These are phyloP conservation scores for Sinelater perroti DNA, from an alignment of 2,888 invertebrate genomes.

Conservation along the genomic window DNA sequence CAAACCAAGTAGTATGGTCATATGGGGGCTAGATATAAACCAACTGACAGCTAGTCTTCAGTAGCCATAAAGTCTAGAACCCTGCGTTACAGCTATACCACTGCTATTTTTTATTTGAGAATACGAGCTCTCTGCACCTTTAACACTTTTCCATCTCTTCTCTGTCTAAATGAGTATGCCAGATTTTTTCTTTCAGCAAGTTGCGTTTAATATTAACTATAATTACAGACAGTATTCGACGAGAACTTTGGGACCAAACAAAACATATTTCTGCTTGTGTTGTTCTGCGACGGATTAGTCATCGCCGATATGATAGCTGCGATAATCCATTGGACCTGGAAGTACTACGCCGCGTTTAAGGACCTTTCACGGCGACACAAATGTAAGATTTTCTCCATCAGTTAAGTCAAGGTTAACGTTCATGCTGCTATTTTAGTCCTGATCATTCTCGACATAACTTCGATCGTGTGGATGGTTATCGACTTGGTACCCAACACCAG, in stretches of 20 bases:
- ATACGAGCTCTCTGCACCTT: no score
- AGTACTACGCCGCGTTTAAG: conserved; percentile 24
- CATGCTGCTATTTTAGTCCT: conserved; percentile 20
- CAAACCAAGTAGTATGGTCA: no score
- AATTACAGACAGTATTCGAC: conserved; percentile 21
- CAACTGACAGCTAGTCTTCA: no score
- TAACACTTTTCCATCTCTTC: no score
- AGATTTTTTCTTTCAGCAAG: neutral
- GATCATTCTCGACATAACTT: conserved; percentile 28
- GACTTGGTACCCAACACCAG: neutral
- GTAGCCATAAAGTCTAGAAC: no score
- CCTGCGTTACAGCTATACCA: no score
- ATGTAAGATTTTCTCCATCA: conserved; percentile 16
- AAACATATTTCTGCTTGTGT: neutral
- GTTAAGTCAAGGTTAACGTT: neutral
- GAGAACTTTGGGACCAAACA: neutral
- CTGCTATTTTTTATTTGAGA: no score
- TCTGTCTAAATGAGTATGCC: no score
- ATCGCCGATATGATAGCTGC: conserved; percentile 29
- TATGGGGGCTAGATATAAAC: no score
- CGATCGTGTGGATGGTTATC: conserved; percentile 6
- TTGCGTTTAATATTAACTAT: conserved; percentile 1
- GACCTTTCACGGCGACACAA: conserved; percentile 28
- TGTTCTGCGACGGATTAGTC: conserved; percentile 27
- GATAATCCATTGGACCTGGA: conserved; percentile 26